phyloP scores from a whole-genome alignment of 2,113 vertebrate genomes.

The Corapipo altera region DNA sequence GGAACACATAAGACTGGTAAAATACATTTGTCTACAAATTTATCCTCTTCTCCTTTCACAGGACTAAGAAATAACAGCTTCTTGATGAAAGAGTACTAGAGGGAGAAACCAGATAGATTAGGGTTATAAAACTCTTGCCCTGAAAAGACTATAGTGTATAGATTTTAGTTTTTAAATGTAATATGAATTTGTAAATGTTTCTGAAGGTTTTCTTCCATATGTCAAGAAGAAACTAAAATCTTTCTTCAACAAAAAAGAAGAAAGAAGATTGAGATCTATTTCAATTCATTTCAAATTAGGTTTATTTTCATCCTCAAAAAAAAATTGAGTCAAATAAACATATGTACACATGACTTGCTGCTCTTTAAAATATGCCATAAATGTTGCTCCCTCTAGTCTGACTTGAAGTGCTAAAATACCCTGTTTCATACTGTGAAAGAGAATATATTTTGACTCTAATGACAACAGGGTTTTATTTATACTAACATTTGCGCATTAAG shows the following conservation, averaged over 20 bases:
- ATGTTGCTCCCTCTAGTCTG: background rate
- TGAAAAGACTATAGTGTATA: background rate
- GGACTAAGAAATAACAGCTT: background rate
- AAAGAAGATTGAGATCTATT: background rate
- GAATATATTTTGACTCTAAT: background rate
- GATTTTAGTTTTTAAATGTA: background rate
- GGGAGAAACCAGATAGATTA: background rate
- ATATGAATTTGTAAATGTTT: background rate
- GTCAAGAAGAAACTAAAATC: background rate
- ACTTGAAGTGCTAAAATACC: background rate
- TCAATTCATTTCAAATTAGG: background rate
- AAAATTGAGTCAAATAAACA: background rate
- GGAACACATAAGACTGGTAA: background rate
- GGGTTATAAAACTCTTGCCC: background rate
- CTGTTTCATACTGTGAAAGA: background rate
- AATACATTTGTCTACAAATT: background rate
- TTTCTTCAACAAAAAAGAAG: background rate
- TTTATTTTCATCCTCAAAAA: background rate
- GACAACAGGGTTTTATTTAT: background rate
- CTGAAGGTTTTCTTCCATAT: background rate
- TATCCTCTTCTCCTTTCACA: background rate
- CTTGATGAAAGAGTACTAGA: background rate
- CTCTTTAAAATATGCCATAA: background rate
- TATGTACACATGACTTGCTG: background rate
- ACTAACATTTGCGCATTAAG: background rate